phyloP scores from a whole-genome alignment of 2,113 vertebrate species.

The Caranx melampygus region DNA sequence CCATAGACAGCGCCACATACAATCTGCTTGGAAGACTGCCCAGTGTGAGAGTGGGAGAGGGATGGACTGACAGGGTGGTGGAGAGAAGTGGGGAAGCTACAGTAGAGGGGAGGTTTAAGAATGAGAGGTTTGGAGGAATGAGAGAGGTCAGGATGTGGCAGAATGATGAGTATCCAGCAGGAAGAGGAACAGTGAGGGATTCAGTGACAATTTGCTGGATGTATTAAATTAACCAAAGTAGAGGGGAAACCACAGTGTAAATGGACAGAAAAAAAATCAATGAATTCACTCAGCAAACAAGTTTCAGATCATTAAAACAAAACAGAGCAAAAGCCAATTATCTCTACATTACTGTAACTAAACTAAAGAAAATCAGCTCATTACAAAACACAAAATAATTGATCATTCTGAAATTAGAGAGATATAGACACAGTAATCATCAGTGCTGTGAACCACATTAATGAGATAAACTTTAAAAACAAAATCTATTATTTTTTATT shows the following conservation, averaged over 20 bases:
- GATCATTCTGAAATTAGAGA: slow-evolving; percentile 31
- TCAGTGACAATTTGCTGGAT: neutral
- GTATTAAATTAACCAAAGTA: slow-evolving; percentile 11
- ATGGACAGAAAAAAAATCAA: slow-evolving; percentile 14
- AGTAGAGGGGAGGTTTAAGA: neutral
- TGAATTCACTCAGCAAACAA: slow-evolving; percentile 16
- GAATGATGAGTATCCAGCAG: neutral
- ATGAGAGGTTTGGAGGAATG: neutral
- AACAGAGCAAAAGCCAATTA: slow-evolving; percentile 45
- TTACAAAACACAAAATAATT: slow-evolving; percentile 25
- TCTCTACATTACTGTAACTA: slow-evolving; percentile 29
- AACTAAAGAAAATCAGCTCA: slow-evolving; percentile 31
- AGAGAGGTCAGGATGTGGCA: neutral
- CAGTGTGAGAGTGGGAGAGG: slow-evolving; percentile 39
- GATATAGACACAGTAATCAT: slow-evolving; percentile 5
- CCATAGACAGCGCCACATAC: slow-evolving; percentile 64
- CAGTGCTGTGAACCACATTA: slow-evolving; percentile 22
- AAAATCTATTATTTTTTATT: neutral
- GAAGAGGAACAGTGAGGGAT: neutral
- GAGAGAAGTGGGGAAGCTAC: neutral
- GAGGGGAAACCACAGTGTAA: neutral
- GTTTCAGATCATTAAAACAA: slow-evolving; percentile 36
- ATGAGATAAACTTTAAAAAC: neutral
- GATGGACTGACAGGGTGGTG: neutral
- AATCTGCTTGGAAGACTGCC: slow-evolving; percentile 73